phyloP scores from a whole-genome alignment of 2,113 vertebrate genomes.

The Upupa epops region DNA sequence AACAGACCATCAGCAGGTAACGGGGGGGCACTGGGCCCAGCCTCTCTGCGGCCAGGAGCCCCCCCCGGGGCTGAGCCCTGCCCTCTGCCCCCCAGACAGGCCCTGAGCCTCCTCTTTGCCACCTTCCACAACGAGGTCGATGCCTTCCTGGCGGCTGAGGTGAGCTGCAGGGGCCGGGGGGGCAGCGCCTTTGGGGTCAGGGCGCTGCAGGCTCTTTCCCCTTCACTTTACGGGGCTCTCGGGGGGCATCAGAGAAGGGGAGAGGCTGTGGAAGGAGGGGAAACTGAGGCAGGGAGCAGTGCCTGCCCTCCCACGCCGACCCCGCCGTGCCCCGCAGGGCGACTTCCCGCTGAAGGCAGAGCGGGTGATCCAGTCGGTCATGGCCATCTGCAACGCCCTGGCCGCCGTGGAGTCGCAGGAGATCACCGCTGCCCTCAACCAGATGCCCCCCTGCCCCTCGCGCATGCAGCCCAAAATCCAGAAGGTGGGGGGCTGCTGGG shows the following conservation, averaged over 20 bases:
- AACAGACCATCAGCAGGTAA: constrained; percentile 95
- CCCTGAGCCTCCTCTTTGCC: constrained; percentile 91
- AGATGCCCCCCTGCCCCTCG: constrained; percentile 92
- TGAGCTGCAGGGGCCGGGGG: constrained; percentile 47
- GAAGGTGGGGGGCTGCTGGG: constrained; percentile 81
- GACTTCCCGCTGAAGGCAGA: constrained; percentile 86
- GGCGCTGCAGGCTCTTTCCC: background rate
- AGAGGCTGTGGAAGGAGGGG: background rate
- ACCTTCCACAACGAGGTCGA: constrained; percentile 95
- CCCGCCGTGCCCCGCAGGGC: constrained; percentile 63
- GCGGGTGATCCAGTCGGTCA: constrained; percentile 92
- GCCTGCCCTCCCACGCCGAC: rapidly evolving
- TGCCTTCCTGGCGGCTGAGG: constrained; percentile 87
- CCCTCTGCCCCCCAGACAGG: constrained; percentile 80
- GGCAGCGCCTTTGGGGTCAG: background rate
- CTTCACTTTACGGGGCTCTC: rapidly evolving
- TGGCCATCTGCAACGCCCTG: constrained; percentile 91
- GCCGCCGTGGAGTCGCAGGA: constrained; percentile 90
- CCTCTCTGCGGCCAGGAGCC: rapidly evolving
- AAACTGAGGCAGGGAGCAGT: background rate
- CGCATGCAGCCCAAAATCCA: constrained; percentile 91
- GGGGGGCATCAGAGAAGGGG: background rate
- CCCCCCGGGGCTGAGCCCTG: background rate
- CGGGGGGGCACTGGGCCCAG: rapidly evolving
- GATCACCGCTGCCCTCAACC: constrained; percentile 89